Conservation (phyloP, 2,797 vertebrate genomes). For the Sciurus vulgaris region DNA sequence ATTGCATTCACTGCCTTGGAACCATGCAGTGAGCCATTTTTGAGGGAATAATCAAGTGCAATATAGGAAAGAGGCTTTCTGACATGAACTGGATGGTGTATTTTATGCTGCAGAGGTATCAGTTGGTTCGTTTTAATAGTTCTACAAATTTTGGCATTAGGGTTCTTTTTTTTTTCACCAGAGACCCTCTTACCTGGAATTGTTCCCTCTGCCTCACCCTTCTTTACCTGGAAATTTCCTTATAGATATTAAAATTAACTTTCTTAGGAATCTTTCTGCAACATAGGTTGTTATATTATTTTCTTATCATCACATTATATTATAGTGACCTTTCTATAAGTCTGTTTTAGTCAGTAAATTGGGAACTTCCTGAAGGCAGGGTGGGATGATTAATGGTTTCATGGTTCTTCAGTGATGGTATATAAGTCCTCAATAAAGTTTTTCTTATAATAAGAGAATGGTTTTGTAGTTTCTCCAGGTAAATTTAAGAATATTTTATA, state of each 20-base stretch:
- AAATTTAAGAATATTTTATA: slow-evolving; percentile 46
- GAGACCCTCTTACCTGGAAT: background rate
- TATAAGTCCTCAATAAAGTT: background rate
- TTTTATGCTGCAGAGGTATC: background rate
- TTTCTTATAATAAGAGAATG: background rate
- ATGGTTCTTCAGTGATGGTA: background rate
- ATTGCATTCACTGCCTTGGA: background rate
- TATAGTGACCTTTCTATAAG: background rate
- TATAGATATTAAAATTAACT: background rate
- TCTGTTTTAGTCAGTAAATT: background rate
- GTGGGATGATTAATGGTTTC: background rate
- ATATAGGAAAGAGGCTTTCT: background rate
- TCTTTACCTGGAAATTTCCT: background rate
- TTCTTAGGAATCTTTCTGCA: background rate
- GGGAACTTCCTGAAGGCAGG: background rate
- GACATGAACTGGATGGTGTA: background rate
- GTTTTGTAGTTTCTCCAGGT: background rate
- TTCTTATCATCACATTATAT: background rate
- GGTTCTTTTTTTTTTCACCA: background rate
- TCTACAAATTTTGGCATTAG: background rate
- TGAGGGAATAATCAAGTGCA: background rate
- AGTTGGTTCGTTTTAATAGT: background rate
- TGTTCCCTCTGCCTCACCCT: accelerated
- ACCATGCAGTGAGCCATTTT: background rate
- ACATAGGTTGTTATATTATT: background rate